These are phyloP conservation scores for Phenganax marumi DNA, from an alignment of 92 coral and sea anemone genomes.

Conservation along the genomic window DNA sequence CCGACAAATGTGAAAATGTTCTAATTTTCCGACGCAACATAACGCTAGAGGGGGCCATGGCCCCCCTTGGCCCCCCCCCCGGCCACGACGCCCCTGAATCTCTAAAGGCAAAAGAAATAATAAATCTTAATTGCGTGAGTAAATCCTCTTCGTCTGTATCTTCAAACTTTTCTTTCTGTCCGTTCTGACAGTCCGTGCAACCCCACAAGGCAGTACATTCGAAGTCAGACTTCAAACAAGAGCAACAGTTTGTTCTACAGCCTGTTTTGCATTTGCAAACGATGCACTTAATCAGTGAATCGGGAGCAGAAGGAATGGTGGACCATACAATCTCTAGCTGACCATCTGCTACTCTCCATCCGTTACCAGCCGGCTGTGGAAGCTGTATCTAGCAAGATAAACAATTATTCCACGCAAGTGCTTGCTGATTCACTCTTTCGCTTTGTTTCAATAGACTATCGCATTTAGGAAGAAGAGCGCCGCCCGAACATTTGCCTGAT, in stretches of 20 bases:
- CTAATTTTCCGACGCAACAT: too few relatives aligned
- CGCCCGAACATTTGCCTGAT: slow-evolving; percentile 43
- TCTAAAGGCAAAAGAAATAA: too few relatives aligned
- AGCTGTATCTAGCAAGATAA: neutral
- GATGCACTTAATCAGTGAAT: slow-evolving; percentile 41
- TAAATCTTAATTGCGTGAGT: too few relatives aligned
- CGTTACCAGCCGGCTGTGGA: slow-evolving; percentile 35
- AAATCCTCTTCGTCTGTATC: too few relatives aligned
- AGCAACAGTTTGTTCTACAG: slow-evolving; percentile 33
- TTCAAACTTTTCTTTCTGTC: too few relatives aligned
- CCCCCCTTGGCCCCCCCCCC: too few relatives aligned
- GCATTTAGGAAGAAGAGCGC: neutral
- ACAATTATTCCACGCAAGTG: slow-evolving; percentile 37
- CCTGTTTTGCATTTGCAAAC: slow-evolving; percentile 38
- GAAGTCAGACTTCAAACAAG: slow-evolving; percentile 22
- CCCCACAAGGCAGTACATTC: slow-evolving; percentile 34
- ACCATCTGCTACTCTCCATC: slow-evolving; percentile 20
- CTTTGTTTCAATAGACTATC: neutral
- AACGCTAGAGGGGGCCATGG: too few relatives aligned
- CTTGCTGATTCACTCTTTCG: slow-evolving; percentile 30
- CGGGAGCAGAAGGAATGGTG: slow-evolving; percentile 37
- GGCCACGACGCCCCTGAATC: too few relatives aligned
- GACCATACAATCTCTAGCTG: slow-evolving; percentile 12
- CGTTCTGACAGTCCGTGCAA: too few relatives aligned
- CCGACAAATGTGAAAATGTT: too few relatives aligned